A percentile compares a stretch with the other conserved stretches of the same genome.
phyloP scores from a whole-genome alignment of 1,140 invertebrate genomes.

The Homarus americanus region DNA sequence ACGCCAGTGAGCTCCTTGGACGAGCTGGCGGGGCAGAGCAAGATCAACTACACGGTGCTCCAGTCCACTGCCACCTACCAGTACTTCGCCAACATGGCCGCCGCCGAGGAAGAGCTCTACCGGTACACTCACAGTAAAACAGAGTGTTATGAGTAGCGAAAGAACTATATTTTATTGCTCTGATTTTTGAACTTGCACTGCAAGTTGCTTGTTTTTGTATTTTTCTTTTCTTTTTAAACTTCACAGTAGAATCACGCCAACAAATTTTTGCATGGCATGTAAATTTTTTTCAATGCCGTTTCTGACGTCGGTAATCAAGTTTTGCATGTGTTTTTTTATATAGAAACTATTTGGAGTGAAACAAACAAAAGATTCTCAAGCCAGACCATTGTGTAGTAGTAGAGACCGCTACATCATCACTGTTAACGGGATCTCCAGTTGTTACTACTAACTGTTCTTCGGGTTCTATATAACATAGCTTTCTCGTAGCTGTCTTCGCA shows the following conservation, averaged over 20 bases:
- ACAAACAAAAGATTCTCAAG: too few relatives aligned
- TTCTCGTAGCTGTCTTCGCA: too few relatives aligned
- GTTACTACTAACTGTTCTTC: too few relatives aligned
- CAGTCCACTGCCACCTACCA: conserved; percentile 87
- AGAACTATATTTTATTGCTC: not conserved
- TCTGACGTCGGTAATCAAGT: not conserved
- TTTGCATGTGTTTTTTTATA: not conserved
- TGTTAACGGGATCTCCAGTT: too few relatives aligned
- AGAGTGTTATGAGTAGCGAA: not conserved
- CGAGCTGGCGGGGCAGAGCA: conserved; percentile 90
- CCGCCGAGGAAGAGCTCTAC: conserved; percentile 91
- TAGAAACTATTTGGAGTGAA: too few relatives aligned
- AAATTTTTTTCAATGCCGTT: not conserved
- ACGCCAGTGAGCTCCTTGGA: conserved; percentile 92
- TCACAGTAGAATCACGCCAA: conserved; percentile 43
- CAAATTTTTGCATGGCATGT: conserved; percentile 55
- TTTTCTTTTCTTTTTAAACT: not conserved
- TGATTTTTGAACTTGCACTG: conserved; percentile 22
- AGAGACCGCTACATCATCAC: too few relatives aligned
- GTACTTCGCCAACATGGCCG: conserved; percentile 95
- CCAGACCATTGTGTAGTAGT: too few relatives aligned
- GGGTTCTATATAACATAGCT: too few relatives aligned
- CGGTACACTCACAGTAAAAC: conserved; percentile 79
- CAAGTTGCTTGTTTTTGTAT: conserved; percentile 1
- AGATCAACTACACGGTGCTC: conserved; percentile 95